Evolutionary conservation across 2,113 vertebrate species (phyloP).

Genomic region (Ranitomeya variabilis): DNA sequence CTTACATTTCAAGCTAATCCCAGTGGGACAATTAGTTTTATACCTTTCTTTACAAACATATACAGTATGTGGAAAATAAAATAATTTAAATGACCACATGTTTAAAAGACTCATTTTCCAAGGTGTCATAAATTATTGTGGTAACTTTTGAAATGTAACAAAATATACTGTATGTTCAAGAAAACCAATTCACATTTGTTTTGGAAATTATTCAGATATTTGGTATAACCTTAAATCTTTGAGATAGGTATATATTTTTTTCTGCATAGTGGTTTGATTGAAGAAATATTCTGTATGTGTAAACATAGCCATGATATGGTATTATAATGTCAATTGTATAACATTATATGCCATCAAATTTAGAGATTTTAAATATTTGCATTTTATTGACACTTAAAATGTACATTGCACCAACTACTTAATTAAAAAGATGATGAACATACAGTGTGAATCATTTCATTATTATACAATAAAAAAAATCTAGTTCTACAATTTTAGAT

Average conservation of each 20-base stretch:
- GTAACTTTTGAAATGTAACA: conserved; percentile 11
- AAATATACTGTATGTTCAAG: not conserved
- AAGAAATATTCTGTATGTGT: not conserved
- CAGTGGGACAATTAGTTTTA: conserved; percentile 41
- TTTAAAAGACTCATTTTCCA: conserved; percentile 6
- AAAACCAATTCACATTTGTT: conserved; percentile 6
- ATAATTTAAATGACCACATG: conserved; percentile 40
- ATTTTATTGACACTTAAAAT: not conserved
- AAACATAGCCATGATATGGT: not conserved
- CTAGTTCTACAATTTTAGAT: not conserved
- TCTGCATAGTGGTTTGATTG: too few relatives aligned
- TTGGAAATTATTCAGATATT: not conserved
- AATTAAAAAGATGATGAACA: not conserved
- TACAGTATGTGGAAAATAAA: conserved; percentile 7
- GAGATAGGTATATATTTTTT: not conserved
- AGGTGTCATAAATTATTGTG: conserved; percentile 12
- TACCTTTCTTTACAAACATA: conserved; percentile 25
- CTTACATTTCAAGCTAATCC: conserved; percentile 32
- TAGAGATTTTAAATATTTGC: not conserved
- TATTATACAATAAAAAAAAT: not conserved
- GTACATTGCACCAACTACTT: not conserved
- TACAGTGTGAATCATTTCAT: not conserved
- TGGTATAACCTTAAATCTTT: conserved; percentile 13
- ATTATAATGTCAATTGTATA: not conserved
- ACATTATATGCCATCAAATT: not conserved